A percentile compares a stretch with the other conserved stretches of the same genome.
phyloP scores from a whole-genome alignment of 2,888 invertebrate genomes.

The Antheraea yamamai region DNA sequence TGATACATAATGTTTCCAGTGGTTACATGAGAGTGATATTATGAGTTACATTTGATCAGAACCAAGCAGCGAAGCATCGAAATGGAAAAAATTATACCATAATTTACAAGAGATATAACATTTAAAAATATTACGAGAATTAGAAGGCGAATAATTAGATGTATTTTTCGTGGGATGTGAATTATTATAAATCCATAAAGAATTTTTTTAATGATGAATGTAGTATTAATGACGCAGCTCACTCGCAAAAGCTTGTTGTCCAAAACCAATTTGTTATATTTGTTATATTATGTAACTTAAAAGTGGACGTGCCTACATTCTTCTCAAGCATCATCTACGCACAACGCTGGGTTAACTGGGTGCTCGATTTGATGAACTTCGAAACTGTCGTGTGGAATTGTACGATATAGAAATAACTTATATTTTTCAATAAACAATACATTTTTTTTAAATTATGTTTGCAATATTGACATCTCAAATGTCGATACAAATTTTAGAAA shows the following conservation, averaged over 20 bases:
- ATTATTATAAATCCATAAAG: too few relatives aligned
- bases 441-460: background rate
- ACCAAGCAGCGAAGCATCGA: background rate
- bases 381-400: conserved; percentile 46
- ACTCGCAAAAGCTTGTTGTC: background rate
- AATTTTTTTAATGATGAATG: background rate
- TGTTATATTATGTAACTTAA: background rate
- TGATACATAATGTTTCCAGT: background rate
- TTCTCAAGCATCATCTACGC: background rate
- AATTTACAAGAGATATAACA: background rate
- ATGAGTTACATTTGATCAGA: background rate
- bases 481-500: background rate
- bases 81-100: background rate
- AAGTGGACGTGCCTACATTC: conserved; percentile 12
- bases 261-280: background rate
- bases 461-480: background rate
- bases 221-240: background rate
- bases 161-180: background rate
- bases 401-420: background rate
- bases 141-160: background rate
- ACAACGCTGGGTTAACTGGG: conserved; percentile 23
- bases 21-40: background rate
- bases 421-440: background rate
- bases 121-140: background rate
- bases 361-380: conserved; percentile 57